Evolutionary conservation across 2,888 invertebrate genomes (phyloP).

Genomic region (Acrobasis repandana): DNA sequence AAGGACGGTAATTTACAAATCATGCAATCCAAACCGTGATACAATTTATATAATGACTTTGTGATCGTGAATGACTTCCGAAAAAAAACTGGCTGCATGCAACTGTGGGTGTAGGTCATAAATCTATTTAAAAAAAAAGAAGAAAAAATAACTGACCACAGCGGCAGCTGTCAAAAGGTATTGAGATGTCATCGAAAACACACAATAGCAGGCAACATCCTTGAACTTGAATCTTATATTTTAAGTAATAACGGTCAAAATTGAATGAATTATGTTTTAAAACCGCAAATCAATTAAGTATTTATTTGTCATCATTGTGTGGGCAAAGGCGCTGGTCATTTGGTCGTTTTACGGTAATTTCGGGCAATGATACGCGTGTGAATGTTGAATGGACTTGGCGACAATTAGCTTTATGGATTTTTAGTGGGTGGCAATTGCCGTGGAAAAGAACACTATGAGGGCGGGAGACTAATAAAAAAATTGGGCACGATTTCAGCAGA

Average conservation of each 20-base stretch:
- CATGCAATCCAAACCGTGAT: conserved; percentile 38
- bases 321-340: conserved; percentile 60
- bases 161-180: conserved; percentile 68
- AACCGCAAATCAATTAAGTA: conserved; percentile 7
- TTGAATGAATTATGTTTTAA: conserved; percentile 21
- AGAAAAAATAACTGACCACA: conserved; percentile 60
- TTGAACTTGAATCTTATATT: conserved; percentile 21
- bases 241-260: conserved; percentile 31
- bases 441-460: conserved; percentile 68
- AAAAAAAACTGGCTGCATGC: conserved; percentile 49
- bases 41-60: conserved; percentile 48
- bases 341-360: conserved; percentile 57
- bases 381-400: conserved; percentile 52
- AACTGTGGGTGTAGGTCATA: conserved; percentile 61
- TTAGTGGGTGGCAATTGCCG: conserved; percentile 68
- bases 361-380: conserved; percentile 60
- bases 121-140: conserved; percentile 50
- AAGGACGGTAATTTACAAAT: neutral
- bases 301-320: conserved; percentile 30
- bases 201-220: conserved; percentile 18
- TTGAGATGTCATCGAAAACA: conserved; percentile 61
- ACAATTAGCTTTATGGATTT: conserved; percentile 76
- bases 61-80: conserved; percentile 40
- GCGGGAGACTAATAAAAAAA: conserved; percentile 43
- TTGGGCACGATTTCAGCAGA: conserved; percentile 26